Evolutionary conservation across 2,888 invertebrate species (phyloP).

Genomic region (Ctenicera cuprea): DNA sequence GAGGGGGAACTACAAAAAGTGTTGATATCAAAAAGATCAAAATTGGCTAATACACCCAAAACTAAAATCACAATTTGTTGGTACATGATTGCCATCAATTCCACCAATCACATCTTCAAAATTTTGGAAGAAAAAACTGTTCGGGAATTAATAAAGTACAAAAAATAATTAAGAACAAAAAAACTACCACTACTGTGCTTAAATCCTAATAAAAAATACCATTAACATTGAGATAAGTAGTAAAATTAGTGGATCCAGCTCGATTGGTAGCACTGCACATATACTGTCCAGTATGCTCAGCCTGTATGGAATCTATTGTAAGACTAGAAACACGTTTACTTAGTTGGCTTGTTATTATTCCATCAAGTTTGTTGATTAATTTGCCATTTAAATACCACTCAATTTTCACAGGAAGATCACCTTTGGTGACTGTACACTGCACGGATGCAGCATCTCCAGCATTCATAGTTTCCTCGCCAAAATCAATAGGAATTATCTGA

Average conservation of each 20-base stretch:
- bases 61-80: background rate
- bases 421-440: constrained; percentile 82
- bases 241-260: constrained; percentile 78
- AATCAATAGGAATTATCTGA: constrained; percentile 69
- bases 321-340: constrained; percentile 81
- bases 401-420: constrained; percentile 84
- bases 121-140: background rate
- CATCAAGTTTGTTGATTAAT: constrained; percentile 72
- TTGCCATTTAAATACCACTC: constrained; percentile 80
- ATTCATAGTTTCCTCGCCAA: constrained; percentile 78
- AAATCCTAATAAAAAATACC: constrained; percentile 56
- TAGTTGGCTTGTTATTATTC: constrained; percentile 77
- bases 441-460: constrained; percentile 82
- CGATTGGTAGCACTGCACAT: constrained; percentile 82
- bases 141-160: too few species aligned
- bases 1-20: constrained; percentile 77
- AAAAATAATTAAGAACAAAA: too few species aligned
- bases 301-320: constrained; percentile 83
- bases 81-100: background rate
- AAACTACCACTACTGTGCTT: background rate
- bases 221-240: constrained; percentile 58
- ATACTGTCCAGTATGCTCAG: constrained; percentile 83
- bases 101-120: background rate
- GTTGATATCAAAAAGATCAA: constrained; percentile 80
- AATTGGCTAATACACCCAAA: constrained; percentile 62